Conservation (phyloP, 2,888 invertebrate genomes). For the Carterocephalus palaemon region DNA sequence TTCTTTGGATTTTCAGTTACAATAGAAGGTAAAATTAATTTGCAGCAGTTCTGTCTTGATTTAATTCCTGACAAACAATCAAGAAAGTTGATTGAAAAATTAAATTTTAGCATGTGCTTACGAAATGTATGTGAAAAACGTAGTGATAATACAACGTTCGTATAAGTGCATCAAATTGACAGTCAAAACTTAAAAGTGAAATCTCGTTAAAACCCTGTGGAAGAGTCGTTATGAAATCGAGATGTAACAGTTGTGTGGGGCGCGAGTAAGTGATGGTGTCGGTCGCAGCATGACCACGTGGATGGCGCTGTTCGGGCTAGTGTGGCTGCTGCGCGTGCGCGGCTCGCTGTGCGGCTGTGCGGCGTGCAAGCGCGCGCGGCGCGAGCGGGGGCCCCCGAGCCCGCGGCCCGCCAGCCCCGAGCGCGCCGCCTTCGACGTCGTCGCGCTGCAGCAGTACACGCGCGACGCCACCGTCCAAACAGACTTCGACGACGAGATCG, state of each 20-base stretch:
- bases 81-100: too few species aligned
- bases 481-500: conserved; percentile 68
- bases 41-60: too few species aligned
- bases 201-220: too few species aligned
- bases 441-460: conserved; percentile 67
- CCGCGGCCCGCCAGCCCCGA: conserved; percentile 51
- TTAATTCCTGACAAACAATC: too few species aligned
- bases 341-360: conserved; percentile 88
- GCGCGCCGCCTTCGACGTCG: conserved; percentile 66
- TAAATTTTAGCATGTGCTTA: too few species aligned
- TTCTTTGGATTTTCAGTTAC: too few species aligned
- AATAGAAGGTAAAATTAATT: too few species aligned
- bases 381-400: conserved; percentile 41
- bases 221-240: neutral
- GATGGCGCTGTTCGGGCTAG: conserved; percentile 93
- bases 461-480: conserved; percentile 75
- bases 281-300: conserved; percentile 77
- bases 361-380: conserved; percentile 80
- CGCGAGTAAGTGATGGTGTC: conserved; percentile 48
- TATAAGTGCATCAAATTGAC: too few species aligned
- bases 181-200: too few species aligned
- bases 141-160: too few species aligned
- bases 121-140: too few species aligned
- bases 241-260: conserved; percentile 6
- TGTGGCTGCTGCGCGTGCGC: conserved; percentile 89